These are phyloP conservation scores for Sceloporus undulatus DNA, from an alignment of 2,113 vertebrate genomes.

Conservation along the genomic window DNA sequence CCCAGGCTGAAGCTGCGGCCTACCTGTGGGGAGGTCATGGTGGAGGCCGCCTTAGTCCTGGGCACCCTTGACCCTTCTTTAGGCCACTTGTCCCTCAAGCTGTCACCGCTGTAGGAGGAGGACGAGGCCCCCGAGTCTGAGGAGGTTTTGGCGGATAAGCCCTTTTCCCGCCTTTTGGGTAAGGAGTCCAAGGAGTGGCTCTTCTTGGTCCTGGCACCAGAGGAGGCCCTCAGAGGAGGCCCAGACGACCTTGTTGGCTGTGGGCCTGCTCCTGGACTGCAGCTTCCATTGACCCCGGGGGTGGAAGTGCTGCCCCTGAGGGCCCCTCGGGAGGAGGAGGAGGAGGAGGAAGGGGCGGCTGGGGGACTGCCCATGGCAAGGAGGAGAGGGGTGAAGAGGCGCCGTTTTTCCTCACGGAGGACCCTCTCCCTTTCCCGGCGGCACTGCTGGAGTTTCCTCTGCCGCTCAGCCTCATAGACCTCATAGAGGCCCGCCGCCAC, in stretches of 20 bases:
- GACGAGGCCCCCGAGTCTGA: conserved; percentile 92
- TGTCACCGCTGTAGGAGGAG: conserved; percentile 92
- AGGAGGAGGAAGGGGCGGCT: neutral
- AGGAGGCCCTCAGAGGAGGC: neutral
- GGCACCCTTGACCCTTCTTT: conserved; percentile 53
- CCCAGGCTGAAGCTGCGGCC: conserved; percentile 96
- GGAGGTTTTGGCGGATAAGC: conserved; percentile 88
- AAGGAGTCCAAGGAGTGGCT: conserved; percentile 94
- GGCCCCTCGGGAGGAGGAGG: no score
- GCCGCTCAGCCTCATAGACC: conserved; percentile 89
- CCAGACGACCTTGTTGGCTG: neutral
- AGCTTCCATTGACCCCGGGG: conserved; percentile 46
- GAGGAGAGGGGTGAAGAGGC: conserved; percentile 83
- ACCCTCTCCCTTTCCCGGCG: conserved; percentile 92
- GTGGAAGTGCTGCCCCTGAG: no score
- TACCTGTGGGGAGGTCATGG: conserved; percentile 81
- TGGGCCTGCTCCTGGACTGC: neutral
- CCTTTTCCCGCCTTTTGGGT: conserved; percentile 83
- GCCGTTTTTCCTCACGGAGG: conserved; percentile 91
- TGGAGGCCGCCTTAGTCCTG: conserved; percentile 78
- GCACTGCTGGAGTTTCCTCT: conserved; percentile 91
- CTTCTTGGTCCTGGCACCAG: conserved; percentile 74
- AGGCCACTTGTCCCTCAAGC: conserved; percentile 82
- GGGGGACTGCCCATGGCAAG: neutral
- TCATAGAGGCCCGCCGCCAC: conserved; percentile 93